Percentiles rank a stretch among this genome's conserved stretches.
Evolutionary conservation across 35 echinoderm and acorn worm genomes (phyloP).

Genomic region (Lytechinus pictus): DNA sequence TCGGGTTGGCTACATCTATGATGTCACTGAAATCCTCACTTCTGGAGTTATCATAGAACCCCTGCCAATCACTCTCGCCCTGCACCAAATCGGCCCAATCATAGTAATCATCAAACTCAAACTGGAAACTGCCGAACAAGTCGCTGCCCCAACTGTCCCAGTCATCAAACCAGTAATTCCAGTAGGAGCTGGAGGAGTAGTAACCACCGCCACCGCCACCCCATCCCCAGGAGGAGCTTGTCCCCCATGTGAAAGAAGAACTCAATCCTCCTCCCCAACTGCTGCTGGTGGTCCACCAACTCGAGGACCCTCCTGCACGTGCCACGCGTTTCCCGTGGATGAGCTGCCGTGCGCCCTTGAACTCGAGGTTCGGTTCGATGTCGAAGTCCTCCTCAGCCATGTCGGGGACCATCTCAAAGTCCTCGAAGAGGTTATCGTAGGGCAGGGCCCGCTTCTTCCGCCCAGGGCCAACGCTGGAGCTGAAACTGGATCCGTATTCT

Average conservation of each 20-base stretch:
- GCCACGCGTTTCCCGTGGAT: neutral
- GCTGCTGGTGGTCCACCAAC: neutral
- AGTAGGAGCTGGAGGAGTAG: neutral
- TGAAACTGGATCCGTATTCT: too few species aligned
- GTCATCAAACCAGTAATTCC: slow-evolving; percentile 48
- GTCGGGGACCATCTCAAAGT: neutral
- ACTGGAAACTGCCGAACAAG: slow-evolving; percentile 33
- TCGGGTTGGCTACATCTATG: slow-evolving; percentile 74
- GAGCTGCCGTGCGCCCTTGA: neutral
- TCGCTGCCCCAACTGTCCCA: slow-evolving; percentile 45
- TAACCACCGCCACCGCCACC: too few species aligned
- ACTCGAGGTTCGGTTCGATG: neutral
- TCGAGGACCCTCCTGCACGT: neutral
- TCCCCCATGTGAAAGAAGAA: neutral
- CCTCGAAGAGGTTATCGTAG: slow-evolving; percentile 10
- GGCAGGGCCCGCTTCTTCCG: neutral
- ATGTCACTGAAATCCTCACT: slow-evolving; percentile 90
- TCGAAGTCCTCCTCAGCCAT: neutral
- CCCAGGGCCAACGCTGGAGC: neutral
- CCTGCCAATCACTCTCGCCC: slow-evolving; percentile 89
- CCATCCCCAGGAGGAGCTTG: neutral
- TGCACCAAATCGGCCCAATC: slow-evolving; percentile 68
- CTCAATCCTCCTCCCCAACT: neutral
- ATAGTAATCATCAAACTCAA: slow-evolving; percentile 82
- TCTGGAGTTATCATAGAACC: slow-evolving; percentile 83